A percentile compares a stretch with the other conserved stretches of the same genome.
phyloP scores from a whole-genome alignment of 2,888 invertebrate species.

The Meta bourneti region DNA sequence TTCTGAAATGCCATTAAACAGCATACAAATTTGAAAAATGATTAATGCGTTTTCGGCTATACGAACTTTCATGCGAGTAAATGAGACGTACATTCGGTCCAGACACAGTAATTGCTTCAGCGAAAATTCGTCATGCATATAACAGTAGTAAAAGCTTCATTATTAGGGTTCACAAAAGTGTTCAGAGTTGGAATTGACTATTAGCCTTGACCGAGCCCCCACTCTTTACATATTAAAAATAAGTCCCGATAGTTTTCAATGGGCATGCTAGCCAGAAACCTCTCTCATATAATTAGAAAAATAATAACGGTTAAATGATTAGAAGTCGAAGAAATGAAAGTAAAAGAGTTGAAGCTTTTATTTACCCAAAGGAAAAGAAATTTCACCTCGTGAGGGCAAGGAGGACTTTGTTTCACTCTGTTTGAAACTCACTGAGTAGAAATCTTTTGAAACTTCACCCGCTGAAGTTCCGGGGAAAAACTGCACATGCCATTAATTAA shows the following conservation, averaged over 20 bases:
- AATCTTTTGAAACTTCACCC: conserved; percentile 30
- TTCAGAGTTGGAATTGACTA: not conserved
- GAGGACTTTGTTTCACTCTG: conserved; percentile 13
- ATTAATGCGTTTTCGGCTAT: too few species aligned
- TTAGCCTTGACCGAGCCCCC: not conserved
- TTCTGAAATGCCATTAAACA: too few species aligned
- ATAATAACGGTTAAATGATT: conserved; percentile 5
- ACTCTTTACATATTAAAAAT: not conserved
- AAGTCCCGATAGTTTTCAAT: not conserved
- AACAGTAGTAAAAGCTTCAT: not conserved
- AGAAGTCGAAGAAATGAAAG: not conserved
- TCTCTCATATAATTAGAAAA: not conserved
- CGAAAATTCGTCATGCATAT: not conserved
- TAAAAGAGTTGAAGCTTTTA: conserved; percentile 8
- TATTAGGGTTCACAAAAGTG: not conserved
- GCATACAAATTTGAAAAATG: too few species aligned
- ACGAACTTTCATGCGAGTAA: too few species aligned
- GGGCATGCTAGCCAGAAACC: not conserved
- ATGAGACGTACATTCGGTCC: too few species aligned
- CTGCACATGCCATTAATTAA: conserved; percentile 41
- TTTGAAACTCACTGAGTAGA: conserved; percentile 29
- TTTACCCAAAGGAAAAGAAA: conserved; percentile 28
- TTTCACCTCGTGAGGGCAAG: not conserved
- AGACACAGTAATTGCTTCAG: not conserved
- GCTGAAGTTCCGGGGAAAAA: conserved; percentile 12